Conservation (phyloP, 2,113 vertebrate genomes). For the Prinia subflava region DNA sequence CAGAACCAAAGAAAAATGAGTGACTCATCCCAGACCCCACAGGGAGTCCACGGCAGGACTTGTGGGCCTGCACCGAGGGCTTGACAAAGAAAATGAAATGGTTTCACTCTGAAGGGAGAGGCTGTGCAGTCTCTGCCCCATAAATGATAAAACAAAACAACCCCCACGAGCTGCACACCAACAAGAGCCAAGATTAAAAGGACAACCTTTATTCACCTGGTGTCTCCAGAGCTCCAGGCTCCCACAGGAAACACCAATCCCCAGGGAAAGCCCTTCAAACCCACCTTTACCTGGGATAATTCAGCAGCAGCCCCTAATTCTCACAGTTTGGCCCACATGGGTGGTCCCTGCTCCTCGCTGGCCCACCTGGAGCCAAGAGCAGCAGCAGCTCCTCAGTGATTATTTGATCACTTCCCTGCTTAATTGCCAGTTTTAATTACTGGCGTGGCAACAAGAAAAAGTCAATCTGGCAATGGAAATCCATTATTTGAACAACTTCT, state of each 20-base stretch:
- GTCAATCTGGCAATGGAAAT: constrained; percentile 22
- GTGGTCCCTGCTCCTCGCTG: neutral
- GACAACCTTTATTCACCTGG: neutral
- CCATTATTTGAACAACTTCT: constrained; percentile 49
- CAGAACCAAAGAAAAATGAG: neutral
- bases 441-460: neutral
- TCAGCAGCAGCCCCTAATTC: neutral
- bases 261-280: neutral
- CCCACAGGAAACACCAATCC: neutral
- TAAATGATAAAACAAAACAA: neutral
- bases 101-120: neutral
- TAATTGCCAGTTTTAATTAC: constrained; percentile 40
- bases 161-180: neutral
- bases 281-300: neutral
- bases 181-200: neutral
- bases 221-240: neutral
- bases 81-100: neutral
- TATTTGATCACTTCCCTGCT: neutral
- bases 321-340: rapidly evolving
- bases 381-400: neutral
- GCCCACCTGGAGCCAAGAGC: neutral
- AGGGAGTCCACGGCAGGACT: neutral
- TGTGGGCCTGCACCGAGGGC: neutral
- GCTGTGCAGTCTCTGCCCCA: neutral
- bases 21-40: neutral